Percentiles rank a stretch among this genome's conserved stretches.
Evolutionary conservation across 1,140 invertebrate species (phyloP).

Genomic region (Luehdorfia chinensis): DNA sequence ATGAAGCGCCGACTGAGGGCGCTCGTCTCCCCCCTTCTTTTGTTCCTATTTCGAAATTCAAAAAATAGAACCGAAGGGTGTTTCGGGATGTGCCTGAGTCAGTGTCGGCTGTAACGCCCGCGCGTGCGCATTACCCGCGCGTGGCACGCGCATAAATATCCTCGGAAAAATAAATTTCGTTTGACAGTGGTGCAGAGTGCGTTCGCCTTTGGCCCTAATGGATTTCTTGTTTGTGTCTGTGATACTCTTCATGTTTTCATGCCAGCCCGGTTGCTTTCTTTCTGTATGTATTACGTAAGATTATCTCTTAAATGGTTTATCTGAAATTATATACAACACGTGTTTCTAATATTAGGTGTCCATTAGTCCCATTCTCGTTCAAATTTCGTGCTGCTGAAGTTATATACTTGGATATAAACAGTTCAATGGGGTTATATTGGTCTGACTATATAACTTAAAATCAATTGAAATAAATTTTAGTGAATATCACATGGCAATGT

Average conservation of each 20-base stretch:
- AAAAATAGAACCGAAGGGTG: constrained; percentile 70
- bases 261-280: neutral
- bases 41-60: constrained; percentile 68
- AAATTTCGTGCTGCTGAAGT: too few species aligned
- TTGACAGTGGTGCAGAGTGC: neutral
- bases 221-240: constrained; percentile 4
- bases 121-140: constrained; percentile 50
- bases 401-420: too few species aligned
- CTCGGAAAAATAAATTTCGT: constrained; percentile 4
- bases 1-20: constrained; percentile 42
- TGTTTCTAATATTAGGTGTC: constrained; percentile 7
- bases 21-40: constrained; percentile 66
- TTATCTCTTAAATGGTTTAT: neutral
- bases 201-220: constrained; percentile 10
- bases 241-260: neutral
- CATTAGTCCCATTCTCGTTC: neutral
- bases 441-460: too few species aligned
- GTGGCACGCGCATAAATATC: neutral
- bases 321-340: neutral
- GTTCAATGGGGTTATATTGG: too few species aligned
- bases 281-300: constrained; percentile 1
- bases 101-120: constrained; percentile 55
- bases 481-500: too few species aligned
- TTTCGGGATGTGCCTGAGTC: constrained; percentile 62
- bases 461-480: too few species aligned